Conservation (phyloP, 2,797 vertebrate species). For the Poeciliopsis infans region DNA sequence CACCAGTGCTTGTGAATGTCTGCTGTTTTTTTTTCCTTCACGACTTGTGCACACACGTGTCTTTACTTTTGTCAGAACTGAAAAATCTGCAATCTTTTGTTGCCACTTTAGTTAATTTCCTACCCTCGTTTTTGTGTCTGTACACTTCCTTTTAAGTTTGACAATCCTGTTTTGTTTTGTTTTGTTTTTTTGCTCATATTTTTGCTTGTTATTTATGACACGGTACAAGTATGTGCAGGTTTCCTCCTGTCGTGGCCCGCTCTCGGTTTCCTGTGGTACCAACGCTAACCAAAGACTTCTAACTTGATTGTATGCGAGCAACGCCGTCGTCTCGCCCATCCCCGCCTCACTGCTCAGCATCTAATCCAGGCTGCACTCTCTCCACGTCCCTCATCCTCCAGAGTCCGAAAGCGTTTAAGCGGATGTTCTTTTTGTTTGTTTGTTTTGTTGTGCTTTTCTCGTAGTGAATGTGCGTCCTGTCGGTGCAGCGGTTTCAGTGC, state of each 20-base stretch:
- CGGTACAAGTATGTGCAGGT: constrained; percentile 74
- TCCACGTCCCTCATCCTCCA: neutral
- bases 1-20: constrained; percentile 80
- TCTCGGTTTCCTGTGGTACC: constrained; percentile 80
- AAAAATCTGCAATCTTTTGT: constrained; percentile 9
- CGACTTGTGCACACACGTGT: constrained; percentile 79
- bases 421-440: neutral
- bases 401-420: constrained; percentile 6
- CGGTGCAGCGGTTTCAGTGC: constrained; percentile 64
- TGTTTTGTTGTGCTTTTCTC: constrained; percentile 5
- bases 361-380: constrained; percentile 49
- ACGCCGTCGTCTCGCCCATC: constrained; percentile 81
- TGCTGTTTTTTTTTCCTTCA: constrained; percentile 68
- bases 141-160: constrained; percentile 61
- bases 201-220: constrained; percentile 67
- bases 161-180: constrained; percentile 59
- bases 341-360: constrained; percentile 73
- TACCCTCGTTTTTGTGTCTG: constrained; percentile 17
- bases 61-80: constrained; percentile 49
- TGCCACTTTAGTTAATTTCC: constrained; percentile 16
- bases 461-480: constrained; percentile 58
- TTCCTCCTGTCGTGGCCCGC: constrained; percentile 69
- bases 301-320: constrained; percentile 98
- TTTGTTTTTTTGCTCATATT: neutral
- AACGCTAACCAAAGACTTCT: constrained; percentile 99